phyloP scores from a whole-genome alignment of 2,888 invertebrate genomes.

The Himalopsyche japonica region DNA sequence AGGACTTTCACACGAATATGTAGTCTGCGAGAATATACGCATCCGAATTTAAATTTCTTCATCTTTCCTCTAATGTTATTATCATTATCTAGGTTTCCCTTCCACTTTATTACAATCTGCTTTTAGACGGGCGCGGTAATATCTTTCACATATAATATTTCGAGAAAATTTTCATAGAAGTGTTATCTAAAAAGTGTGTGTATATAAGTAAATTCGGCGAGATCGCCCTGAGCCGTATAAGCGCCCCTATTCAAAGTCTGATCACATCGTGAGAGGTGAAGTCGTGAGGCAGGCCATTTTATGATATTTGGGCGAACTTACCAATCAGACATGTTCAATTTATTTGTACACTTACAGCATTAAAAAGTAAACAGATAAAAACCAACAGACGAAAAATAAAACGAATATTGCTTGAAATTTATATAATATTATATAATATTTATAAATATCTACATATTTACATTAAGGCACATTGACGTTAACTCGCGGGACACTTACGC shows the following conservation, averaged over 20 bases:
- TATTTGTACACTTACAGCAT: too few species aligned
- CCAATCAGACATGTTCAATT: background rate
- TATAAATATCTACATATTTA: too few species aligned
- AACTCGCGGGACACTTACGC: too few species aligned
- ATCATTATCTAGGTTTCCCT: background rate
- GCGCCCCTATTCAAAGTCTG: background rate
- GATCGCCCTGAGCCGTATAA: background rate
- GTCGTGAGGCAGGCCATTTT: constrained; percentile 5
- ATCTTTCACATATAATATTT: background rate
- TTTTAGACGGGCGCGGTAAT: background rate
- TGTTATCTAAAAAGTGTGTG: background rate
- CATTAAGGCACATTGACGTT: too few species aligned
- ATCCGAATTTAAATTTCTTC: background rate
- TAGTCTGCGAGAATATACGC: too few species aligned
- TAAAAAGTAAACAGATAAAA: too few species aligned
- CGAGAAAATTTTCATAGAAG: background rate
- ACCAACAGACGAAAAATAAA: too few species aligned
- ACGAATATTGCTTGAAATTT: too few species aligned
- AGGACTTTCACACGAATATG: too few species aligned
- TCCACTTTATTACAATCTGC: background rate
- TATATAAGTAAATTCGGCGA: background rate
- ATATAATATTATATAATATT: too few species aligned
- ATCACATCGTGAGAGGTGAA: background rate
- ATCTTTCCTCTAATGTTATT: background rate
- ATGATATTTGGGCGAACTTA: background rate